phyloP scores from a whole-genome alignment of 2,888 invertebrate species.

The Morpho deidamia region DNA sequence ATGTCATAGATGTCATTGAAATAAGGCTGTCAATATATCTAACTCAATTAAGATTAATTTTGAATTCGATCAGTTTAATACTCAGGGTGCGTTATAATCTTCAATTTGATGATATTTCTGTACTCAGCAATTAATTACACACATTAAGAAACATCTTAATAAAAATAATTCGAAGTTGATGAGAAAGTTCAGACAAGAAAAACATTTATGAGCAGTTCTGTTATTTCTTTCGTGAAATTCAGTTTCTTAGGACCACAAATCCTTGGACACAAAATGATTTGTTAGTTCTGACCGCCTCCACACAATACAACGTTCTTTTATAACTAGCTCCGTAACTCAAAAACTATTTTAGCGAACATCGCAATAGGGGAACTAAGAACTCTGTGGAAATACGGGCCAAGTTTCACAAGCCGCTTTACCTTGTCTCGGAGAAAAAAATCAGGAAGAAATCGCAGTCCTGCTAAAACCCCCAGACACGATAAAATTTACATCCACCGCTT shows the following conservation, averaged over 20 bases:
- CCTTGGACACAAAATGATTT: conserved; percentile 17
- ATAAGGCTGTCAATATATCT: no score
- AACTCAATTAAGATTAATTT: no score
- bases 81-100: no score
- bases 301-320: conserved; percentile 38
- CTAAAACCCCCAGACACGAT: conserved; percentile 59
- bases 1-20: no score
- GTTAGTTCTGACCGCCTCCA: conserved; percentile 18
- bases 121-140: no score
- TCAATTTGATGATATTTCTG: no score
- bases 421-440: conserved; percentile 57
- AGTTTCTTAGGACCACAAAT: background rate
- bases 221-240: no score
- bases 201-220: no score
- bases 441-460: conserved; percentile 37
- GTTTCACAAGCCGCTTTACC: conserved; percentile 55
- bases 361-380: conserved; percentile 50
- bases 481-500: conserved; percentile 76
- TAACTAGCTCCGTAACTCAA: conserved; percentile 64
- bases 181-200: no score
- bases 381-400: conserved; percentile 72
- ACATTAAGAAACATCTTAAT: background rate
- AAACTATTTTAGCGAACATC: conserved; percentile 65
- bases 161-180: no score
- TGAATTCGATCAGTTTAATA: no score